Evolutionary conservation across 2,797 vertebrate species (phyloP), one percentile per base, ranked within the genome.

Genomic region (Pseudochromis fuscus): DNA sequence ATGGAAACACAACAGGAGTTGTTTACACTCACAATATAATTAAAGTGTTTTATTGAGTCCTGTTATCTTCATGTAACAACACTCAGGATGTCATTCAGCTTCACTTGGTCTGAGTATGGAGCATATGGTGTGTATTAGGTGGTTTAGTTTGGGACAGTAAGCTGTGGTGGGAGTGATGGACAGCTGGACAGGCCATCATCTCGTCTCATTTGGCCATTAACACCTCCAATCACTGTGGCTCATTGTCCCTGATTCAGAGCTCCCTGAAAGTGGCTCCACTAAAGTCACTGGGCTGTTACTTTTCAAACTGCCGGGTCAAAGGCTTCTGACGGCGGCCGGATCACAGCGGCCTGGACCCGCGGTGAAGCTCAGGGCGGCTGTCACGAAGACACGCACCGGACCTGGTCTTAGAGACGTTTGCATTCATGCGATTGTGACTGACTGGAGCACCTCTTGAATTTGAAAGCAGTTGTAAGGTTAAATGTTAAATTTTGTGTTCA

Each of bases 131-230:
- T 40, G 12, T 19, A 27, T 21, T 52, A n/a, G n/a, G n/a, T n/a
- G n/a, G n/a, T n/a, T n/a, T 58, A 51, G 25, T 16, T 58, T 53
- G 55, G 48, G 44, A 48, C 30, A 35, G 24, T 30, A 56, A 46
- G 37, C 19, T 64, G 25, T n/a, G 11, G 18, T 33, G 24, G 24
- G 73, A 76, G 30, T 75, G 77, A 84, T 56, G 56, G 77, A 78
- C 69, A 74, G 74, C 37, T 46, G 64, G 51, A 83, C 79, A 58
- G 51, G 38, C 49, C 65, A 44, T 83, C 71, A 72, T 79, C 61
- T 65, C 19, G 28, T 77, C 75, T 86, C 35, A 79, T 80, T 81
- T 78, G 50, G 44, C 69, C 63, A 77, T 82, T 82, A 88, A 63
- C 69, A 70, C 55, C 42, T 56, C 72, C 37, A 80, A 50, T 85